Evolutionary conservation across 2,797 vertebrate genomes (phyloP), one percentile per base, ranked within the genome.

Genomic region (Masticophis lateralis): DNA sequence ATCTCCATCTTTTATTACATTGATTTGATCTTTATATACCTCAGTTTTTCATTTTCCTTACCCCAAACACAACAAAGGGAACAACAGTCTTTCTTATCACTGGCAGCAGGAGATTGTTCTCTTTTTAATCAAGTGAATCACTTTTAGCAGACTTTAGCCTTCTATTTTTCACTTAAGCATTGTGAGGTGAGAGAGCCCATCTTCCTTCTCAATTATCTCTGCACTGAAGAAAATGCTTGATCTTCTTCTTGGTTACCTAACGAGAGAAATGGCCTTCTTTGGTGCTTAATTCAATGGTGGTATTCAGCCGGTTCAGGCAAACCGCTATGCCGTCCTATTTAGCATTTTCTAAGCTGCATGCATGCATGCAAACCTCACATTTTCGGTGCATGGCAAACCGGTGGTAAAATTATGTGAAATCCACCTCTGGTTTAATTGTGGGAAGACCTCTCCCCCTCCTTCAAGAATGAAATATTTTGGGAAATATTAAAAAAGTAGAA

Each of bases 41-140:
- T 59, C n/a, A 4, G 16, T 47, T 87, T 91, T 91, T 25, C 20
- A 79, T 88, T 93, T 60, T 37, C 22, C 22, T 43, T 83, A 53
- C 51, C 13, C 22, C 20, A 83, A 86, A 69, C 18, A 63, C 32
- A 6, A 37, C 51, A 11, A 47, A 61, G 4, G 12, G 55, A 18
- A 32, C 55, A 59, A 60, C 25, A 79, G 27, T 3, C n/a, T 53
- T 57, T 59, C 13, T 59, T 60, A 20, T 59, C 83, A 1, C 16
- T 32, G 69, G 47, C 69, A 66, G 11, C 47, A 63, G 28, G 32
- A 51, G 57, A 86, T 66, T 55, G 12, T 91, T 89, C 87, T 89
- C 56, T 63, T 91, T 93, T 69, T 69, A 94, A 90, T 87, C 91
- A 94, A 66, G 53, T 37, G 53, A 94, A 94, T 53, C 59, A 90